Evolutionary conservation across 2,113 vertebrate species (phyloP).

Genomic region (Trinectes maculatus): DNA sequence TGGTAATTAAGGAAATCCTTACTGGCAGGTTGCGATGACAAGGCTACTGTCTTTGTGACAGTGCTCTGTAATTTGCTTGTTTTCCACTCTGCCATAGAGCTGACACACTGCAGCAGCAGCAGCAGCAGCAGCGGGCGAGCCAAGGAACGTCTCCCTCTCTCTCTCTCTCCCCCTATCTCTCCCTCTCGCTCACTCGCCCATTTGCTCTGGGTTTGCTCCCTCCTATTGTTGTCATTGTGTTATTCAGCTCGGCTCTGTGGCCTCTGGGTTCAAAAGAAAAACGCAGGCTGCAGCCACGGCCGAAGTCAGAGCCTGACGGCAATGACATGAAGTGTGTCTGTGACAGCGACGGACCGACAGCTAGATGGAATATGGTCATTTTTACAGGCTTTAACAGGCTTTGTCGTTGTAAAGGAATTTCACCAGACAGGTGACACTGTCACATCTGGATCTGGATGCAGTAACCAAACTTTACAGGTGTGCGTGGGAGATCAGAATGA

Average conservation of each 20-base stretch:
- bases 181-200: slow-evolving; percentile 33
- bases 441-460: too few species aligned
- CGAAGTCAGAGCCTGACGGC: slow-evolving; percentile 29
- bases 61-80: slow-evolving; percentile 83
- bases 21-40: slow-evolving; percentile 84
- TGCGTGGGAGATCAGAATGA: too few species aligned
- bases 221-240: slow-evolving; percentile 66
- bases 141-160: slow-evolving; percentile 35
- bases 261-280: slow-evolving; percentile 61
- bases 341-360: not conserved
- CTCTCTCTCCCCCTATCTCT: not conserved
- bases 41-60: slow-evolving; percentile 80
- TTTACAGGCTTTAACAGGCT: not conserved
- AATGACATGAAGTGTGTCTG: slow-evolving; percentile 1
- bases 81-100: slow-evolving; percentile 80
- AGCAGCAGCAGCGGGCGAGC: slow-evolving; percentile 41
- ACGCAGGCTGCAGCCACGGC: slow-evolving; percentile 26
- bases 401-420: too few species aligned
- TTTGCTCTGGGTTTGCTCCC: slow-evolving; percentile 28
- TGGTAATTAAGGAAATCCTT: slow-evolving; percentile 85
- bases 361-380: not conserved
- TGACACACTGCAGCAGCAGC: slow-evolving; percentile 68
- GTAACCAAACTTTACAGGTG: too few species aligned
- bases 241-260: slow-evolving; percentile 46
- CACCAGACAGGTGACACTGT: too few species aligned